These are phyloP conservation scores for Cephus pygmeus DNA, from an alignment of 2,888 invertebrate genomes.

Conservation along the genomic window DNA sequence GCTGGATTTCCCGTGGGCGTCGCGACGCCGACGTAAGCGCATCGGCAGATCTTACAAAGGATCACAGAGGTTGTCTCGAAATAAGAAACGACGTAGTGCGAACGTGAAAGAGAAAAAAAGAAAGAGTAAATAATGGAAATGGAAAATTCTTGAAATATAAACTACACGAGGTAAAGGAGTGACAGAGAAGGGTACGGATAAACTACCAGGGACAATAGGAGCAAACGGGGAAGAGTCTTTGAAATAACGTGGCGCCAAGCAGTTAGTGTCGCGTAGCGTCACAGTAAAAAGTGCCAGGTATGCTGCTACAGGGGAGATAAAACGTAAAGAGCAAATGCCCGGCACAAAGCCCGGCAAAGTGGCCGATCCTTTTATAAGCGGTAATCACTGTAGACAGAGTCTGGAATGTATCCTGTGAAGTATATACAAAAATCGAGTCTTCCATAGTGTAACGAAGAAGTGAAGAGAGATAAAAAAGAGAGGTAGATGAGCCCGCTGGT, in stretches of 20 bases:
- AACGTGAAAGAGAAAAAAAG: conserved; percentile 17
- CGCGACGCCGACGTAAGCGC: neutral
- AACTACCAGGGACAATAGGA: neutral
- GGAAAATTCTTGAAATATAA: neutral
- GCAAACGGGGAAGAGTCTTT: neutral
- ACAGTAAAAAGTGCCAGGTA: neutral
- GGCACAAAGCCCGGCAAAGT: neutral
- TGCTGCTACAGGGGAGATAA: neutral
- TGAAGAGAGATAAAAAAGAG: neutral
- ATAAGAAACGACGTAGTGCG: conserved; percentile 7
- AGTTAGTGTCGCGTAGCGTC: neutral
- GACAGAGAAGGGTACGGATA: neutral
- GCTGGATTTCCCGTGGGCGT: conserved; percentile 33
- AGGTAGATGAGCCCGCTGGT: neutral
- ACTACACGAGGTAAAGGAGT: neutral
- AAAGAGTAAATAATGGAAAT: neutral
- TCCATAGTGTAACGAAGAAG: neutral
- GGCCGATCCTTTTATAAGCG: neutral
- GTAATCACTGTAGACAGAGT: neutral
- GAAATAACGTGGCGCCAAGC: neutral
- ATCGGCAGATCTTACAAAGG: neutral
- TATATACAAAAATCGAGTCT: neutral
- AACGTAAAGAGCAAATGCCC: neutral
- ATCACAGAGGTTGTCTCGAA: neutral
- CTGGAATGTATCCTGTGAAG: neutral